A percentile compares a stretch with the other conserved stretches of the same genome.
Conservation (phyloP, 2,113 vertebrate genomes). For the Bambusicola thoracicus region DNA sequence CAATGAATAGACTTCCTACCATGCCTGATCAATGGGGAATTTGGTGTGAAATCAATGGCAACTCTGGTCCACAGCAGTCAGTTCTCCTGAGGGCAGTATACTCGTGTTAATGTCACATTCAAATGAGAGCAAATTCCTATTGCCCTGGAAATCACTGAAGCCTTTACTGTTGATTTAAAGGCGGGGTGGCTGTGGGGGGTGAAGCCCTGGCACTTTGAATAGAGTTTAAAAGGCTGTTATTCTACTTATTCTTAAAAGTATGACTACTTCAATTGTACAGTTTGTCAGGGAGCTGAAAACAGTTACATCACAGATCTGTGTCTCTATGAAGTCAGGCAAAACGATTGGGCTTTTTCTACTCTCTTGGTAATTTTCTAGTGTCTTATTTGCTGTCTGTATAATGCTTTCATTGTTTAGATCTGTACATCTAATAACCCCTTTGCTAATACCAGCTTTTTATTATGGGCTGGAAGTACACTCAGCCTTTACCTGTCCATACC, state of each 20-base stretch:
- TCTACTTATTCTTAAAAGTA: slow-evolving; percentile 50
- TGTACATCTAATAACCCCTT: slow-evolving; percentile 2
- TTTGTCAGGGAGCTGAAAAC: slow-evolving; percentile 34
- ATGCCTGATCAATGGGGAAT: slow-evolving; percentile 54
- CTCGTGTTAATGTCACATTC: slow-evolving; percentile 71
- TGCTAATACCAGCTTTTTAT: not conserved
- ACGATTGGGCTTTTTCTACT: slow-evolving; percentile 13
- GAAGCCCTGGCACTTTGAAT: slow-evolving; percentile 43
- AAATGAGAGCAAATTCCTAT: slow-evolving; percentile 59
- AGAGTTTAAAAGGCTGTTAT: slow-evolving; percentile 60
- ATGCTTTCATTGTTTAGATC: not conserved
- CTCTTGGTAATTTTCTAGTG: slow-evolving; percentile 22
- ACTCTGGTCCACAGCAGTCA: slow-evolving; percentile 11
- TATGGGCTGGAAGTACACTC: not conserved
- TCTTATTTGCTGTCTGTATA: slow-evolving; percentile 20
- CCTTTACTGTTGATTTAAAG: slow-evolving; percentile 65
- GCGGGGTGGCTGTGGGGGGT: not conserved
- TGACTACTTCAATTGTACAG: slow-evolving; percentile 11
- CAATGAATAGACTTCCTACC: slow-evolving; percentile 52
- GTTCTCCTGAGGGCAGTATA: slow-evolving; percentile 62
- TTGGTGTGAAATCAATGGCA: slow-evolving; percentile 64
- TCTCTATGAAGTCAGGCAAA: slow-evolving; percentile 35
- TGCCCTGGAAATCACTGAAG: slow-evolving; percentile 54
- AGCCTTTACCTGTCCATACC: not conserved
- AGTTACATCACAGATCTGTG: slow-evolving; percentile 5